A percentile compares a stretch with the other conserved stretches of the same genome.
Evolutionary conservation across 2,797 vertebrate genomes (phyloP).

Genomic region (Rhinogobio ventralis): DNA sequence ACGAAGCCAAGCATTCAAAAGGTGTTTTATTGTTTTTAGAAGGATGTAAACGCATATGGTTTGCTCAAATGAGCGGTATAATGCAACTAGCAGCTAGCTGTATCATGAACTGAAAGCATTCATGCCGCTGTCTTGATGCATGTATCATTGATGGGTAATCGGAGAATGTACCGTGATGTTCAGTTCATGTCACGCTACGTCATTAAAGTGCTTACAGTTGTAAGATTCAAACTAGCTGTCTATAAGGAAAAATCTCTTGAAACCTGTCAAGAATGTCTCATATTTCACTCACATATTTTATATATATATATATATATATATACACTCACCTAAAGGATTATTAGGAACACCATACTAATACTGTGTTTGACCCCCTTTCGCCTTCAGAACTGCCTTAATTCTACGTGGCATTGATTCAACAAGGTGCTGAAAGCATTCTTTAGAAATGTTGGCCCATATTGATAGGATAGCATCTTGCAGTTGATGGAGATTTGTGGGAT

Average conservation of each 20-base stretch:
- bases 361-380: too few relatives aligned
- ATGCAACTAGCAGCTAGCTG: background rate
- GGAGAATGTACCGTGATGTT: background rate
- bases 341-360: too few relatives aligned
- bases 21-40: conserved; percentile 15
- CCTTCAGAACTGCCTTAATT: too few relatives aligned
- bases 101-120: background rate
- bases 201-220: background rate
- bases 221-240: background rate
- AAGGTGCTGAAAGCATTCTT: too few relatives aligned
- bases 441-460: too few relatives aligned
- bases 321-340: too few relatives aligned
- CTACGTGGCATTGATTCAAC: too few relatives aligned
- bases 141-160: background rate
- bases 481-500: too few relatives aligned
- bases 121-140: background rate
- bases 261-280: background rate
- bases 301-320: too few relatives aligned
- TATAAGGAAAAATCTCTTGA: background rate
- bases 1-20: background rate
- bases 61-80: background rate
- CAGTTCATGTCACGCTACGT: background rate
- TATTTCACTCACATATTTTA: background rate
- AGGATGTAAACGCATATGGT: background rate
- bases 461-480: too few relatives aligned